Evolutionary conservation across 1,140 invertebrate species (phyloP), one percentile per base, ranked within the genome.

Genomic region (Drosophila kikkawai): DNA sequence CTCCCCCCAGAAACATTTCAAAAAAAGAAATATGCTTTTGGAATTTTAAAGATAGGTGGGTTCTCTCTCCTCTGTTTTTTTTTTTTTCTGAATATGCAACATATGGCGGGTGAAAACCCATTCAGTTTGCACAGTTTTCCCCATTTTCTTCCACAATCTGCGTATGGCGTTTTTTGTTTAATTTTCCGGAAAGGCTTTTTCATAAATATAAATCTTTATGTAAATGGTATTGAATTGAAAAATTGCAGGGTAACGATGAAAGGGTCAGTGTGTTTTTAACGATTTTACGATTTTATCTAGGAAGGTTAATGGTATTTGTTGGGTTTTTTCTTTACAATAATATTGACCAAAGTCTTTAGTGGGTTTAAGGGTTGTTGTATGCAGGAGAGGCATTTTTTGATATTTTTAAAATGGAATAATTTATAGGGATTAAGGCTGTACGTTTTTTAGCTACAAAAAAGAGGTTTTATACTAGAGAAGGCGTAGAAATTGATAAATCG

Each of bases 151-250:
- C 4, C 22, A 37, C 66, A 67, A 69, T 53, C 37, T 51, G 63
- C n/a, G 55, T 41, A 26, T 41, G 19, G n/a, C 3, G 22, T 32
- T 58, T 58, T 58, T 58, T 56, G 15, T 68, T 68, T 70, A 68
- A 55, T 70, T 70, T 65, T 7, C 7, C 63, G 36, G 48, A 56
- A 55, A 55, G 45, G 39, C 51, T 56, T 56, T 70, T 70, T 37
- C 48, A 67, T n/a, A 22, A 19, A 32, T 29, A 68, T 68, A 70
- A 68, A 70, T 68, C 67, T 37, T 36, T 17, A 17, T 67, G 58
- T 67, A 64, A 56, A 67, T 64, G 59, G 41, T 37, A 67, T 67
- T 64, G 41, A 45, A 64, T 47, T 67, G 58, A 61, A 67, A 67
- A 64, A 67, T 67, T 64, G 19, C n/a, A 6, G 19, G 11, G 22